Evolutionary conservation across 2,113 vertebrate genomes (phyloP).

Genomic region (Grammomys dolichurus): DNA sequence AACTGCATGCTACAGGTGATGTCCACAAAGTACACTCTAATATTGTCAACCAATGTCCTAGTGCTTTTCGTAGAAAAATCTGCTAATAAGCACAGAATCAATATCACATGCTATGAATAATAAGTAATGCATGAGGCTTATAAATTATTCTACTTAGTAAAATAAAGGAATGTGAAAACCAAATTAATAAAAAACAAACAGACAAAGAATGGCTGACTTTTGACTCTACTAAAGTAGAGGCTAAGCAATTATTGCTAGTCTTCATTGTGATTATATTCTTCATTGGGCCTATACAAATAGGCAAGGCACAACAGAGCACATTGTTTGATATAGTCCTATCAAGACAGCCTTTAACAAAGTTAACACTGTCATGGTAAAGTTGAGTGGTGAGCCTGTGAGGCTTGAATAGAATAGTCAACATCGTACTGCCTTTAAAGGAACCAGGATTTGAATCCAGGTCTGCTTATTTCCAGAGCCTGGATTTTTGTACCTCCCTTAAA

Average conservation of each 20-base stretch:
- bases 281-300: background rate
- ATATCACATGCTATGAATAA: background rate
- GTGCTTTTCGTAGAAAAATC: background rate
- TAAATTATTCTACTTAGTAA: conserved; percentile 24
- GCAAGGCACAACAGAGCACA: background rate
- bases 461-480: background rate
- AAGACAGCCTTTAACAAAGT: background rate
- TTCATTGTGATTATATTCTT: conserved; percentile 1
- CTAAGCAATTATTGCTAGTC: background rate
- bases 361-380: background rate
- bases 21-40: background rate
- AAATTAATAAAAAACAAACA: conserved; percentile 41
- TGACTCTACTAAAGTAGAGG: background rate
- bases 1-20: background rate
- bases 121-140: background rate
- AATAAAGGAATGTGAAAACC: conserved; percentile 1
- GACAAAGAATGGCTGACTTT: background rate
- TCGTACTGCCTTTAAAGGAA: conserved; percentile 9
- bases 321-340: conserved; percentile 2
- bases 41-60: background rate
- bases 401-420: background rate
- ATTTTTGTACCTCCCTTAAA: background rate
- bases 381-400: background rate
- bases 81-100: background rate
- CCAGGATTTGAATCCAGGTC: conserved; percentile 24